These are phyloP conservation scores for Puntigrus tetrazona DNA, from an alignment of 2,113 vertebrate genomes.

Conservation along the genomic window DNA sequence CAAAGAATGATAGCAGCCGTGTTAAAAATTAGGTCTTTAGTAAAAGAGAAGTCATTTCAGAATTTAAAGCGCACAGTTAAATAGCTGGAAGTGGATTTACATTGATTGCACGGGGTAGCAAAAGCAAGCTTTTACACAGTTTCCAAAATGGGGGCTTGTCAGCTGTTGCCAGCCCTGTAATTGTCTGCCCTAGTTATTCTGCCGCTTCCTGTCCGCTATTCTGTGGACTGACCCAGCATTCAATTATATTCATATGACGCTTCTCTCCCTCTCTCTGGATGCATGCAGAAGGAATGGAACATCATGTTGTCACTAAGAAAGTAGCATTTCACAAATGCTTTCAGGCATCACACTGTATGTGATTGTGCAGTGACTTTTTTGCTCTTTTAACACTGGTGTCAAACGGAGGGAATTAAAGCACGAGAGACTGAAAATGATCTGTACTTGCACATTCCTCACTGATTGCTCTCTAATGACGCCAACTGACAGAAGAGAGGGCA, in stretches of 20 bases:
- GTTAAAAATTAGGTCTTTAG: not conserved
- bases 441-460: not conserved
- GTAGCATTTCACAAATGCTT: not conserved
- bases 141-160: not conserved
- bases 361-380: not conserved
- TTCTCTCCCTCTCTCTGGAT: not conserved
- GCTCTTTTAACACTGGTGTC: slow-evolving; percentile 1
- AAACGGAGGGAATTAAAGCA: not conserved
- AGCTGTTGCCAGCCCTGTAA: slow-evolving; percentile 4
- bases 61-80: not conserved
- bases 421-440: slow-evolving; percentile 6
- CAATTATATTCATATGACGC: not conserved
- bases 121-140: not conserved
- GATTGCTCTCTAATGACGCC: not conserved
- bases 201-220: not conserved
- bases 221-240: not conserved
- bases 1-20: not conserved
- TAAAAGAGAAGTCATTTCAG: not conserved
- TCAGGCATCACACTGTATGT: not conserved
- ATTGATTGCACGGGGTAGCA: not conserved
- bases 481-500: not conserved
- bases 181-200: slow-evolving; percentile 5
- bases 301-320: not conserved
- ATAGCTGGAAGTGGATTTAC: slow-evolving; percentile 1
- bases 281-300: not conserved